These are phyloP conservation scores for Zygaena filipendulae DNA, from an alignment of 2,888 invertebrate species.

Conservation along the genomic window DNA sequence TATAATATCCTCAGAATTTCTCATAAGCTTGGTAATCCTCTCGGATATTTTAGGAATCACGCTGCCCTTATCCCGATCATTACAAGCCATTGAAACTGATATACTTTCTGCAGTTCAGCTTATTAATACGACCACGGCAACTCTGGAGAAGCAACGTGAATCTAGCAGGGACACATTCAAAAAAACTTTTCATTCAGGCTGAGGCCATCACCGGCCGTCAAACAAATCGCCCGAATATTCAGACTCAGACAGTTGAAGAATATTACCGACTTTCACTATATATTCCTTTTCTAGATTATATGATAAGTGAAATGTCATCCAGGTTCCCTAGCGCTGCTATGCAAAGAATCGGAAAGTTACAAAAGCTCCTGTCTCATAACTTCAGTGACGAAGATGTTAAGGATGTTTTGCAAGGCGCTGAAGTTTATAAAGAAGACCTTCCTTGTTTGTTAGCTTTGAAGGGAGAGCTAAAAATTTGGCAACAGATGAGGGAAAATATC, in stretches of 20 bases:
- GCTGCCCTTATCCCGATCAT: not conserved
- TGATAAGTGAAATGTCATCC: too few relatives aligned
- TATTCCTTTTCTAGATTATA: not conserved
- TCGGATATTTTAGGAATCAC: not conserved
- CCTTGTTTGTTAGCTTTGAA: conserved; percentile 1
- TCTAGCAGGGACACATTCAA: too few relatives aligned
- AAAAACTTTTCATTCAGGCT: not conserved
- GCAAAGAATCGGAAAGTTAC: too few relatives aligned
- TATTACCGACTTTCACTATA: not conserved
- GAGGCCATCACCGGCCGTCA: not conserved
- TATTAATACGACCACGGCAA: not conserved
- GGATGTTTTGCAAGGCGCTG: conserved; percentile 1
- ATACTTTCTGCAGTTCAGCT: not conserved
- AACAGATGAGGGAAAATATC: conserved; percentile 1
- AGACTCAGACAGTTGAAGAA: not conserved
- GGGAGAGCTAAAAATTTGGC: conserved; percentile 1
- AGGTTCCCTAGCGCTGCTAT: too few relatives aligned
- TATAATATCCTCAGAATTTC: not conserved
- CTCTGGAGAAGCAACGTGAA: not conserved
- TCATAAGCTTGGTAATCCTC: not conserved
- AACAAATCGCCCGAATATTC: not conserved
- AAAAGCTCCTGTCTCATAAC: too few relatives aligned
- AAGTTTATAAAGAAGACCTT: conserved; percentile 2
- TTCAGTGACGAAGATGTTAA: not conserved
- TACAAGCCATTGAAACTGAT: too few relatives aligned